phyloP scores from a whole-genome alignment of 2,888 invertebrate species.

The Eupeodes luniger region DNA sequence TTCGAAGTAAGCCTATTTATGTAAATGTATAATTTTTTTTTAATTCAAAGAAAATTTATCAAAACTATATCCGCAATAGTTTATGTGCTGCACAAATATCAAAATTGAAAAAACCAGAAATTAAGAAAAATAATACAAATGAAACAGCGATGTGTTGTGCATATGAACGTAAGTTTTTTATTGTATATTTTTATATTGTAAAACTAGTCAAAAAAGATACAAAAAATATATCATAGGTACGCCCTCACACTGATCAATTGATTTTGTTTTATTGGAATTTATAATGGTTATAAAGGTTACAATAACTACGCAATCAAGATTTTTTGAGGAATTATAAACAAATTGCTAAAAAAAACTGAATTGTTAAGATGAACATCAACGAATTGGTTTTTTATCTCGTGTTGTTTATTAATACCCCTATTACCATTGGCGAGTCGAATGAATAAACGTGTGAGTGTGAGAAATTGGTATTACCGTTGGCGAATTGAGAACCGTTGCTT shows the following conservation, averaged over 20 bases:
- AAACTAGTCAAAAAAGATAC: constrained; percentile 72
- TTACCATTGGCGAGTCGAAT: too few relatives aligned
- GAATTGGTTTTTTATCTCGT: too few relatives aligned
- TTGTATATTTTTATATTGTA: constrained; percentile 75
- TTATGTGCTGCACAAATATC: constrained; percentile 46
- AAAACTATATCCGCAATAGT: constrained; percentile 54
- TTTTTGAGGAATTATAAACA: too few relatives aligned
- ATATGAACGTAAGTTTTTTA: constrained; percentile 57
- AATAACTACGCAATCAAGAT: too few relatives aligned
- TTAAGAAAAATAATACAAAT: constrained; percentile 26
- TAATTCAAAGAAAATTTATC: constrained; percentile 30
- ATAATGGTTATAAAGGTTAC: too few relatives aligned
- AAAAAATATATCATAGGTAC: constrained; percentile 62
- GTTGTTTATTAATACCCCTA: too few relatives aligned
- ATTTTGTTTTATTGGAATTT: constrained; percentile 22
- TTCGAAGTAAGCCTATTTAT: constrained; percentile 10
- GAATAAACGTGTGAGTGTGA: too few relatives aligned
- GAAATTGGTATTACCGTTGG: too few relatives aligned
- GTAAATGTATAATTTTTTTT: constrained; percentile 17
- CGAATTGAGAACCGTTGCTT: too few relatives aligned
- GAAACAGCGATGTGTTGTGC: constrained; percentile 52
- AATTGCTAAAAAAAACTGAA: too few relatives aligned
- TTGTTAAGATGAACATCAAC: too few relatives aligned
- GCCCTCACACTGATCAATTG: constrained; percentile 35
- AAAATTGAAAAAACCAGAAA: constrained; percentile 11